These are phyloP conservation scores for Agriotes lineatus DNA, from an alignment of 2,888 invertebrate genomes.

Conservation along the genomic window DNA sequence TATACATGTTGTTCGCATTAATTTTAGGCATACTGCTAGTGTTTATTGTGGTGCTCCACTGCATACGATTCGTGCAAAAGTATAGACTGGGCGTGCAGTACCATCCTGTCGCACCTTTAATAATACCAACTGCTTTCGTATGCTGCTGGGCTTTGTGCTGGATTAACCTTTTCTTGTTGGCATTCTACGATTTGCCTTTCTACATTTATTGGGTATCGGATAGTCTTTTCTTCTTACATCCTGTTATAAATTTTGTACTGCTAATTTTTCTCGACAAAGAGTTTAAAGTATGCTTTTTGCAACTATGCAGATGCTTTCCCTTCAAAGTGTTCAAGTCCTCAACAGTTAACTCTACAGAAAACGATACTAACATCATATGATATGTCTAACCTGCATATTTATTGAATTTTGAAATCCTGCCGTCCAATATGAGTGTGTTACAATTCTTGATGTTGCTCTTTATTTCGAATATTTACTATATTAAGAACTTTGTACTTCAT, in stretches of 20 bases:
- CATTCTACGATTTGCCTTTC: conserved; percentile 1
- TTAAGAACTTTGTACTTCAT: too few species aligned
- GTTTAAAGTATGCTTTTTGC: conserved; percentile 30
- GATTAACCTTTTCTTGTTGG: conserved; percentile 21
- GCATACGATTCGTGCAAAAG: conserved; percentile 25
- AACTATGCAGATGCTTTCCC: too few species aligned
- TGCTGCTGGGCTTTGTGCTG: conserved; percentile 32
- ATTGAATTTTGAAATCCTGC: too few species aligned
- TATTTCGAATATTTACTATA: too few species aligned
- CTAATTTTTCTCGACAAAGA: conserved; percentile 20
- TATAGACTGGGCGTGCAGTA: conserved; percentile 14
- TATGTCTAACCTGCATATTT: too few species aligned
- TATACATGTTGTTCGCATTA: conserved; percentile 31
- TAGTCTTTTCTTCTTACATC: conserved; percentile 12
- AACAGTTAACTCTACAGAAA: too few species aligned
- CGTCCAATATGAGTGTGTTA: too few species aligned
- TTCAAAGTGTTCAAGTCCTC: too few species aligned
- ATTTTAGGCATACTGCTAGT: conserved; percentile 13
- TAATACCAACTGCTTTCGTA: conserved; percentile 31
- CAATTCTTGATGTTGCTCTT: too few species aligned
- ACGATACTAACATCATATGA: too few species aligned
- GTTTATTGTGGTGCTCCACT: conserved; percentile 21
- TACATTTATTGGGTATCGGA: conserved; percentile 24
- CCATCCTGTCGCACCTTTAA: conserved; percentile 19
- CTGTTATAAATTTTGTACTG: conserved; percentile 19